These are phyloP conservation scores for Labeo rohita DNA, from an alignment of 2,113 vertebrate genomes.

Conservation along the genomic window DNA sequence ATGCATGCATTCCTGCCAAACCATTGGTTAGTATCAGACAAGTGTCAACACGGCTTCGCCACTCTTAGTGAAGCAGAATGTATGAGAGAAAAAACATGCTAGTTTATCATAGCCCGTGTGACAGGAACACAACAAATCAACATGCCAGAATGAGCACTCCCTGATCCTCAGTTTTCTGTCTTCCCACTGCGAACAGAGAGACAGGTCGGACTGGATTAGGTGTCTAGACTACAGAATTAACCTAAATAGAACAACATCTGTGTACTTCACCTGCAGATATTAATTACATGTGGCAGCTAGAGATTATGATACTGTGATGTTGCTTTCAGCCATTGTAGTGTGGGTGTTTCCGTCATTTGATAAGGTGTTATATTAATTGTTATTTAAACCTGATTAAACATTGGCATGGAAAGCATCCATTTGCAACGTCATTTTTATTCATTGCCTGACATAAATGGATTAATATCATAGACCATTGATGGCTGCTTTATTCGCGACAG, in stretches of 20 bases:
- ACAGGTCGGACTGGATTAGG: conserved; percentile 45
- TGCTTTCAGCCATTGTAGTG: conserved; percentile 12
- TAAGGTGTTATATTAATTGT: conserved; percentile 15
- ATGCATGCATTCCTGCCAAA: conserved; percentile 16
- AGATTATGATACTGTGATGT: conserved; percentile 37
- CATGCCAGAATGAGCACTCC: conserved; percentile 40
- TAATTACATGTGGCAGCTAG: conserved; percentile 41
- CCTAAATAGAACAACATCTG: conserved; percentile 46
- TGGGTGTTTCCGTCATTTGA: conserved; percentile 11
- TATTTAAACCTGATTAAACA: conserved; percentile 28
- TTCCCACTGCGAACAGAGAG: conserved; percentile 25
- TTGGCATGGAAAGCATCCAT: conserved; percentile 8
- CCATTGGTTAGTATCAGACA: conserved; percentile 34
- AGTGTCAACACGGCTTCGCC: conserved; percentile 45
- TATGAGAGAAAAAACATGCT: not conserved
- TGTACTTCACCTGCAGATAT: conserved; percentile 50
- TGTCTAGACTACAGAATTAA: conserved; percentile 57
- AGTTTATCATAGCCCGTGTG: conserved; percentile 27
- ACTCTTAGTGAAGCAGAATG: conserved; percentile 35
- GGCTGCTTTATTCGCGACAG: not conserved
- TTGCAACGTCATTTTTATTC: conserved; percentile 6
- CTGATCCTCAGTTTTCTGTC: conserved; percentile 22
- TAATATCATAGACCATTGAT: not conserved
- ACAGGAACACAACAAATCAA: conserved; percentile 36
- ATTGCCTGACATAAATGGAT: conserved; percentile 12